Evolutionary conservation across 2,888 invertebrate genomes (phyloP).

Genomic region (Pseudococcus jackbeardsleyi): DNA sequence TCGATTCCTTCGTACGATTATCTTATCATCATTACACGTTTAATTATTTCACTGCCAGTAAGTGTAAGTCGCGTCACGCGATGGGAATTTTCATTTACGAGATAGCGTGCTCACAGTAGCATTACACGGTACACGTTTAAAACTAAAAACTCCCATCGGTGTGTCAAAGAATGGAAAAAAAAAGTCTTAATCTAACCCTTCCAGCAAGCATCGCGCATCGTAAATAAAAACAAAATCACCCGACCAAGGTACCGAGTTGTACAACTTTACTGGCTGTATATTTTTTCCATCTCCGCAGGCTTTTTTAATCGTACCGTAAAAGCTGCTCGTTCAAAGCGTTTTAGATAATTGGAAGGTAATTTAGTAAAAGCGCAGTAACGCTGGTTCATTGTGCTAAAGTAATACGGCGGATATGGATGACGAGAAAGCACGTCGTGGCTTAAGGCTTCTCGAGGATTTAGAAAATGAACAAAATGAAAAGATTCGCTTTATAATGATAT

Average conservation of each 20-base stretch:
- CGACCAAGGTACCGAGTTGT: slow-evolving; percentile 12
- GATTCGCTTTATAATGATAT: slow-evolving; percentile 22
- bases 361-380: background rate
- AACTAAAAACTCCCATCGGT: slow-evolving; percentile 21
- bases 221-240: slow-evolving; percentile 1
- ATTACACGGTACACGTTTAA: background rate
- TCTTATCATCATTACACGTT: slow-evolving; percentile 28
- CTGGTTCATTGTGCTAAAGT: slow-evolving; percentile 19
- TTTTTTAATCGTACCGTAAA: slow-evolving; percentile 18
- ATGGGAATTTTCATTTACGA: slow-evolving; percentile 21
- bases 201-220: background rate
- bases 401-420: background rate
- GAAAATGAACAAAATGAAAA: slow-evolving; percentile 40
- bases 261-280: background rate
- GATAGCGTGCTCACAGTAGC: background rate
- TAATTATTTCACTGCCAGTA: slow-evolving; percentile 6
- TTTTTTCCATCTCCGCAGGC: slow-evolving; percentile 1
- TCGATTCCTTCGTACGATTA: background rate
- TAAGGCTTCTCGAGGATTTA: slow-evolving; percentile 16
- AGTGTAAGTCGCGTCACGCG: background rate
- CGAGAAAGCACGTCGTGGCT: slow-evolving; percentile 11
- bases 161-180: background rate
- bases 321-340: slow-evolving; percentile 10
- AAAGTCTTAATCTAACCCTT: background rate
- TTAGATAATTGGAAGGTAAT: slow-evolving; percentile 45